phyloP scores from a whole-genome alignment of 2,113 vertebrate species.

The Rhinichthys klamathensis region DNA sequence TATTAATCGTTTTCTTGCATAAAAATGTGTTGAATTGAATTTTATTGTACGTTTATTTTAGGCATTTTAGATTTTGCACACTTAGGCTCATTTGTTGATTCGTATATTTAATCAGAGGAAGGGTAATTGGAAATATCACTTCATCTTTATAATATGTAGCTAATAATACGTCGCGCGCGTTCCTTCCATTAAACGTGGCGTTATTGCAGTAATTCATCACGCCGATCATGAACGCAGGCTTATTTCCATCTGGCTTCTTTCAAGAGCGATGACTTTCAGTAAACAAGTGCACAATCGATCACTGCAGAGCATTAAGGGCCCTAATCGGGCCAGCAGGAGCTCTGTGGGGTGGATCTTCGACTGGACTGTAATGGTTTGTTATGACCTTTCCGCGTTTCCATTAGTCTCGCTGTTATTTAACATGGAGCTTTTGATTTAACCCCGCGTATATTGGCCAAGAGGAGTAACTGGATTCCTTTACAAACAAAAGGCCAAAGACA shows the following conservation, averaged over 20 bases:
- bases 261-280: constrained; percentile 79
- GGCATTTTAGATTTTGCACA: no score
- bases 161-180: constrained; percentile 1
- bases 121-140: background rate
- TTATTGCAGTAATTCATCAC: constrained; percentile 60
- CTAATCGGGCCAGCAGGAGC: constrained; percentile 66
- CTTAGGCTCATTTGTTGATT: background rate
- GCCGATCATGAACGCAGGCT: constrained; percentile 76
- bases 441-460: constrained; percentile 86
- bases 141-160: constrained; percentile 30
- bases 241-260: constrained; percentile 83
- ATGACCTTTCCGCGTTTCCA: constrained; percentile 95
- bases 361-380: constrained; percentile 93
- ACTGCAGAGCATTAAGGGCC: constrained; percentile 75
- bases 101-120: background rate
- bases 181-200: constrained; percentile 30
- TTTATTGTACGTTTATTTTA: no score
- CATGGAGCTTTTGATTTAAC: constrained; percentile 77
- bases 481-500: constrained; percentile 78
- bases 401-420: constrained; percentile 82
- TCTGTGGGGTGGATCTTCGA: constrained; percentile 77
- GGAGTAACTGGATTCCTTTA: constrained; percentile 80
- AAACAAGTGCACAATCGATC: constrained; percentile 89
- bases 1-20: background rate
- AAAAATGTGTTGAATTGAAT: no score